phyloP scores from a whole-genome alignment of 2,113 vertebrate genomes.

The Nothocercus julius region DNA sequence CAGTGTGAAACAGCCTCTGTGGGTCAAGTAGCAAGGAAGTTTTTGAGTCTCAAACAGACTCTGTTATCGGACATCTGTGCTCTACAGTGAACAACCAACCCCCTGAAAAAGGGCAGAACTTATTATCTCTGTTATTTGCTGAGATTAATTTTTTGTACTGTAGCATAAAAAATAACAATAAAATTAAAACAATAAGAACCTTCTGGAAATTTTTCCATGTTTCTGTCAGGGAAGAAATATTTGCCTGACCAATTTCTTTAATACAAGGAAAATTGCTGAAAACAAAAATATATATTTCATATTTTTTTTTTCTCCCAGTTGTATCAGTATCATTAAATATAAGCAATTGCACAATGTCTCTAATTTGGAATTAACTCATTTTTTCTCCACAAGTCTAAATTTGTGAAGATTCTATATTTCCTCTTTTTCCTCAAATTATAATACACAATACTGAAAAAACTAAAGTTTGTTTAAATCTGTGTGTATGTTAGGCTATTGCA shows the following conservation, averaged over 20 bases:
- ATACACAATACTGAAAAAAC: background rate
- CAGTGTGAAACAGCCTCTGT: background rate
- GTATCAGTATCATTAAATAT: background rate
- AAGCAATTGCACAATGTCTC: background rate
- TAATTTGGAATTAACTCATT: background rate
- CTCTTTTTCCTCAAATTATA: background rate
- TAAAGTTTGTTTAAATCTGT: background rate
- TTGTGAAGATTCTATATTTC: background rate
- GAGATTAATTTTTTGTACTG: background rate
- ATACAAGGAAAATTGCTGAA: background rate
- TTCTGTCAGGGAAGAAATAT: slow-evolving; percentile 39
- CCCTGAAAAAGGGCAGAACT: background rate
- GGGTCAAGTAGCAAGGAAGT: background rate
- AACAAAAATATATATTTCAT: background rate
- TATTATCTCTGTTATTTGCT: background rate
- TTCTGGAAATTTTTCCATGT: background rate
- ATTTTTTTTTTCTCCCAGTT: background rate
- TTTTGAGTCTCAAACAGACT: background rate
- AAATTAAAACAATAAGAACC: background rate
- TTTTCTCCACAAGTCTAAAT: background rate
- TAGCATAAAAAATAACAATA: background rate
- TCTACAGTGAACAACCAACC: background rate
- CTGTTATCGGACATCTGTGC: background rate
- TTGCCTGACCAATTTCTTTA: background rate
- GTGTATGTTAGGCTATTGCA: background rate